A percentile compares a stretch with the other conserved stretches of the same genome.
phyloP scores from a whole-genome alignment of 2,888 invertebrate species.

The Dioctria rufipes region DNA sequence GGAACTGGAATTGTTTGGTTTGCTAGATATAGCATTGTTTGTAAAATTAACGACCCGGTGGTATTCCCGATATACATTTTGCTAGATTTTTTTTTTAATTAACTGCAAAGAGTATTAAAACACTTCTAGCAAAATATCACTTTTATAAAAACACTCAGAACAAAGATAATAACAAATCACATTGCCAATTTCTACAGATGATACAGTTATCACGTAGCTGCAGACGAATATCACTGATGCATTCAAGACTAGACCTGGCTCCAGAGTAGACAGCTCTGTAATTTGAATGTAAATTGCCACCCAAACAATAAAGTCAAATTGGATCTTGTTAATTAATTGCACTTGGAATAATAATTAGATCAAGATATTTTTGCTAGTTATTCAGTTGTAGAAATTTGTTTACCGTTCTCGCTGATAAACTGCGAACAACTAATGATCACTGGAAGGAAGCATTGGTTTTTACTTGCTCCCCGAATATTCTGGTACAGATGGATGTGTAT shows the following conservation, averaged over 20 bases:
- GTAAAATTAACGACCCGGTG: slow-evolving; percentile 70
- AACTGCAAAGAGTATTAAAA: no score
- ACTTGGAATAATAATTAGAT: background rate
- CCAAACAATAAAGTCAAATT: slow-evolving; percentile 9
- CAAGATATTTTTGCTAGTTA: background rate
- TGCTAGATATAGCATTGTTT: slow-evolving; percentile 71
- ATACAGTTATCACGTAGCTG: no score
- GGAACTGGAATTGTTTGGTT: slow-evolving; percentile 68
- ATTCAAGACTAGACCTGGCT: background rate
- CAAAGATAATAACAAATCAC: background rate
- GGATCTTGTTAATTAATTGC: background rate
- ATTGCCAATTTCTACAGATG: background rate
- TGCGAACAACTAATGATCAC: slow-evolving; percentile 17
- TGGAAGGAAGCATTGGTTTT: slow-evolving; percentile 16
- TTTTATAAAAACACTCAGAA: background rate
- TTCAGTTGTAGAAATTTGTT: background rate
- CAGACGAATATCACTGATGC: no score
- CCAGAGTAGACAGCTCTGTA: background rate
- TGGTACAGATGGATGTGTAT: background rate
- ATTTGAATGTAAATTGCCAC: background rate
- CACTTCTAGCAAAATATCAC: no score
- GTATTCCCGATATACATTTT: slow-evolving; percentile 67
- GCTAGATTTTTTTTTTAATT: background rate
- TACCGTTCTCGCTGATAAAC: background rate
- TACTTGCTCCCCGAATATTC: slow-evolving; percentile 6